Base-by-base conservation (phyloP, 37 sponge, comb jelly and placozoan species). In the Aphrocallistes beatrix region DNA sequence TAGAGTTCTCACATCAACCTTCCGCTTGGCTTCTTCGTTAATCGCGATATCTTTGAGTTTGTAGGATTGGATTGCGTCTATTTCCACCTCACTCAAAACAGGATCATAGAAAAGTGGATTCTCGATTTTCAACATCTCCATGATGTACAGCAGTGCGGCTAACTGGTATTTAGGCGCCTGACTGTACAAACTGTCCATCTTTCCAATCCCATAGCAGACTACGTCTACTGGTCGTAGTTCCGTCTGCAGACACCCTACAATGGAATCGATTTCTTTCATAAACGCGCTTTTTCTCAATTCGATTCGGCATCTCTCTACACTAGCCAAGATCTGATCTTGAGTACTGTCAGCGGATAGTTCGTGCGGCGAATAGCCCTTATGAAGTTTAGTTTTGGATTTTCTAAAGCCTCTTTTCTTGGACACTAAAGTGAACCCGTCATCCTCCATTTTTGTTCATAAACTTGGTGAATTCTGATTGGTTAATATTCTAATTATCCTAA, bases 91-190 rank as follows among this genome's bases (percentile, higher is more conserved):
- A 19, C 28, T 60, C n/a, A 60, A 60, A 3, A 60, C 75, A 60
- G 75, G 75, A 28, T 60, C 75, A 13, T 32, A 60, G 28, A 60
- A 19, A 19, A 60, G 21, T 6, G 21, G 28, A 8, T 60, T 3
- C n/a, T 60, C 75, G 10, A 60, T 60, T 19, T 60, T 60, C n/a
- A 60, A 30, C 8, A 21, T 13, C 1, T 13, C 6, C n/a, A 25
- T 60, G 10, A 60, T 60, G 75, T 60, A 28, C n/a, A 60, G 8
- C 21, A 60, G 21, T 30, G n/a, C 34, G 25, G 75, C 75, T 21
- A 60, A 28, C n/a, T 60, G 75, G 75, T 60, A 60, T 60, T 60
- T 60, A 28, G 75, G 75, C 10, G 75, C 75, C n/a, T 60, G 75
- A 60, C 75, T 25, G 75, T 60, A 60, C n/a, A 60, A 60, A 60